Conservation (phyloP, 2,888 invertebrate species). For the Malachius bipustulatus region DNA sequence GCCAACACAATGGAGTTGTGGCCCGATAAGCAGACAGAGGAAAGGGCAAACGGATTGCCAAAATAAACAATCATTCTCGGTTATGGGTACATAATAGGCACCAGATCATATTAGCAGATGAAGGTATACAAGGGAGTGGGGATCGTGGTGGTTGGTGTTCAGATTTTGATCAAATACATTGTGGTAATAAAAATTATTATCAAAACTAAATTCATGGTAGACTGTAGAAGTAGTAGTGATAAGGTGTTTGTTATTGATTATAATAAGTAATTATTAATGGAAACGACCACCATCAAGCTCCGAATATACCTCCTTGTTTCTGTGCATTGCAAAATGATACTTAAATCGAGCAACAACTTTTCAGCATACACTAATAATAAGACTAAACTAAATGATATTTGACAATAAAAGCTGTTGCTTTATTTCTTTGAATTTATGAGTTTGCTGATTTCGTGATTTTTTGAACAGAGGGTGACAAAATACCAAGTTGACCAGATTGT, state of each 20-base stretch:
- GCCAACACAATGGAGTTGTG: constrained; percentile 42
- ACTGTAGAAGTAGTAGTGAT: no score
- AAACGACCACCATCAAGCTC: constrained; percentile 19
- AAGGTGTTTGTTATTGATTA: no score
- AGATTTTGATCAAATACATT: constrained; percentile 8
- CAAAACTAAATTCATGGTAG: no score
- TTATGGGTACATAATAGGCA: constrained; percentile 32
- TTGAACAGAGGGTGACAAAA: no score
- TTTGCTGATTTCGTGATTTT: no score
- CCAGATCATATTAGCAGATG: constrained; percentile 32
- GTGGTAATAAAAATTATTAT: no score
- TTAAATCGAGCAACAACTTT: constrained; percentile 5
- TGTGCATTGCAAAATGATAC: constrained; percentile 19
- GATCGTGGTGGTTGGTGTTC: constrained; percentile 20
- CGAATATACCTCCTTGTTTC: constrained; percentile 29
- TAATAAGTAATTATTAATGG: no score
- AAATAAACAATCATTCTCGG: constrained; percentile 43
- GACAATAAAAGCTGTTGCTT: no score
- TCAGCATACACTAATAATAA: no score
- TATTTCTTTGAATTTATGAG: no score
- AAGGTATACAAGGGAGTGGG: constrained; percentile 30
- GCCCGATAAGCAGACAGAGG: constrained; percentile 54
- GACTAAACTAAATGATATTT: no score
- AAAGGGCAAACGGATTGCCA: constrained; percentile 55
- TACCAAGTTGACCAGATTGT: no score